Base-by-base conservation (phyloP, 1,140 invertebrate species). In the Euschistus heros region DNA sequence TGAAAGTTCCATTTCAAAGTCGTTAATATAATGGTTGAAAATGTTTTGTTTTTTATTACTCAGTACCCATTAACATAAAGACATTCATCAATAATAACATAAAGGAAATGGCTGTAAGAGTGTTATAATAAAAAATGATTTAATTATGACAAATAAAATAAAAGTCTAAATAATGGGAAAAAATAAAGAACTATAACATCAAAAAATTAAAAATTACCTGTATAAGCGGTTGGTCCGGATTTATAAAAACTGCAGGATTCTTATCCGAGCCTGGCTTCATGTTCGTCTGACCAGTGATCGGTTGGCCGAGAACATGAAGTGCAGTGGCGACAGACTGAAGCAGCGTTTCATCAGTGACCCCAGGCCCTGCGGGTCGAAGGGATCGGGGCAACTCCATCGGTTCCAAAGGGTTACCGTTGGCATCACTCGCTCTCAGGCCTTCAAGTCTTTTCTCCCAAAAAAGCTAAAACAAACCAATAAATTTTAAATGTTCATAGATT, bases 361-460 rank as follows among this genome's bases (percentile, higher is more conserved):
- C 86, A n/a, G 94, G 93, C 20, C 93, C 93, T 18, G 96, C 84
- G n/a, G 91, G 84, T 77, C 88, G 88, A 60, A 98, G 82, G 68
- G 87, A 87, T 72, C 86, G 86, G 5, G 94, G 93, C 64, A 97
- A 76, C 69, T 92, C 86, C 77, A 92, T 86, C 13, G 85, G 84
- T 63, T 86, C 84, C 44, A 95, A 86, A 71, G 91, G 85, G 50
- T 88, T 87, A 33, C 87, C 88, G 73, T 86, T 84, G 37, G 86
- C 80, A 77, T 94, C 91, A 72, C 89, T 91, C 0, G 94, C 92
- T 69, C 87, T 83, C 57, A 98, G 76, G 50, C 92, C 80, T 78
- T 97, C 92, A 33, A 99, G 78, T 69, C 95, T 78, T 76, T 98
- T 98, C 74, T 98, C 94, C 96, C 96, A 99, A 75, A 98, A 98